Evolutionary conservation across 92 coral and sea anemone genomes (phyloP).

Genomic region (Zoanthus sansibaricus): DNA sequence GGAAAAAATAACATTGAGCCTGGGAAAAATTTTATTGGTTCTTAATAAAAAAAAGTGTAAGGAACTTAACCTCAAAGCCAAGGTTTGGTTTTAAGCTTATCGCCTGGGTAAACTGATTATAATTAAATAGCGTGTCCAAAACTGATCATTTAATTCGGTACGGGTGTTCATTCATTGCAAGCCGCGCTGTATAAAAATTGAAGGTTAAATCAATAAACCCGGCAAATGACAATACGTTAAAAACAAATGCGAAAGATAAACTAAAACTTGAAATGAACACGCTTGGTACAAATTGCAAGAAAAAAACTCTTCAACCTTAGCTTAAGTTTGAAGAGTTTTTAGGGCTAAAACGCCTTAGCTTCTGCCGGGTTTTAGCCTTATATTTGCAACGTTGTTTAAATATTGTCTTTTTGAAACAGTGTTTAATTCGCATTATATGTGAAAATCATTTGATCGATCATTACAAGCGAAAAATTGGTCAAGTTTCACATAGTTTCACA

Average conservation of each 20-base stretch:
- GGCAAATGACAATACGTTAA: not conserved
- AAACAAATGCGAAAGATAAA: not conserved
- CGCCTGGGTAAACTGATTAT: not conserved
- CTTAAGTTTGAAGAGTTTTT: too few relatives aligned
- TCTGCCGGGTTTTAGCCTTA: too few relatives aligned
- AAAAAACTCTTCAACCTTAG: not conserved
- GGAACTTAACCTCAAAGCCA: not conserved
- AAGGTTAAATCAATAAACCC: not conserved
- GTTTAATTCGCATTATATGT: too few relatives aligned
- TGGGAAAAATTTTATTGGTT: too few relatives aligned
- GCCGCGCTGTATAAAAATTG: not conserved
- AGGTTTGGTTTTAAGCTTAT: not conserved
- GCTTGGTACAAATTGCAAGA: not conserved
- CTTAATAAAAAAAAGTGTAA: too few relatives aligned
- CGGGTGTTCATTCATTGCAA: not conserved
- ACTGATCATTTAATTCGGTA: not conserved
- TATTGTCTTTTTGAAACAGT: too few relatives aligned
- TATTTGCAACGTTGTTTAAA: too few relatives aligned
- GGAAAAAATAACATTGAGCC: too few relatives aligned
- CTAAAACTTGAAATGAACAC: conserved; percentile 2
- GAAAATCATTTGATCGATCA: too few relatives aligned
- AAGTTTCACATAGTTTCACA: too few relatives aligned
- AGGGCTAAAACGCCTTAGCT: too few relatives aligned
- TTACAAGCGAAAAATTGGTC: too few relatives aligned
- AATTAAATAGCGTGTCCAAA: not conserved